These are phyloP conservation scores for Platygyra sinensis DNA, from an alignment of 64 coral and sea anemone species.

Conservation along the genomic window DNA sequence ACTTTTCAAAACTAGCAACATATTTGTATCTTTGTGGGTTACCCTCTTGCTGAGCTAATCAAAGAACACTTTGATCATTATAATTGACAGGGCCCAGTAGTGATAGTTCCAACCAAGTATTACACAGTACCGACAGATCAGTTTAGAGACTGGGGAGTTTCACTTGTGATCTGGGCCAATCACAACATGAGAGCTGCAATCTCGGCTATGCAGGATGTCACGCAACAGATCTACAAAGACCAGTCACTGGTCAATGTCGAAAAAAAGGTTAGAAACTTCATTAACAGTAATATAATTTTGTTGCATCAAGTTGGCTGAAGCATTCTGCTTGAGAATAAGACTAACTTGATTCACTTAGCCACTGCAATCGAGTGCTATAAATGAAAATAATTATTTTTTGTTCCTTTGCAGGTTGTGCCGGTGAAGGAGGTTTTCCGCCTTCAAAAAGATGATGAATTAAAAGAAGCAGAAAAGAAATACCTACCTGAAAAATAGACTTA, in stretches of 20 bases:
- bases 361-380: background rate
- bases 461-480: slow-evolving; percentile 73
- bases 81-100: slow-evolving; percentile 82
- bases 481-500: slow-evolving; percentile 44
- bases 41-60: background rate
- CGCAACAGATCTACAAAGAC: slow-evolving; percentile 93
- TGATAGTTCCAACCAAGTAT: slow-evolving; percentile 98
- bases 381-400: background rate
- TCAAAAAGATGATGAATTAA: slow-evolving; percentile 65
- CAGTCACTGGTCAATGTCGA: slow-evolving; percentile 97
- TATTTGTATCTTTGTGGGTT: too few species aligned
- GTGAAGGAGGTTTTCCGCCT: slow-evolving; percentile 71
- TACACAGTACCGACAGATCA: slow-evolving; percentile 92
- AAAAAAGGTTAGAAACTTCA: slow-evolving; percentile 61
- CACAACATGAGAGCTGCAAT: slow-evolving; percentile 96
- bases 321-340: too few species aligned
- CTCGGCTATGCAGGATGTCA: slow-evolving; percentile 85
- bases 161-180: slow-evolving; percentile 97
- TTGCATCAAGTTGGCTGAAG: too few species aligned
- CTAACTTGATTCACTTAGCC: background rate
- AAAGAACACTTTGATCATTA: background rate
- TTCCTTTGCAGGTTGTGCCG: slow-evolving; percentile 49
- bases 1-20: too few species aligned
- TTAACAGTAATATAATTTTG: background rate
- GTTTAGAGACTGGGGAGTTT: slow-evolving; percentile 91